phyloP scores from a whole-genome alignment of 1,140 invertebrate species.

The Drosophila jambulina region DNA sequence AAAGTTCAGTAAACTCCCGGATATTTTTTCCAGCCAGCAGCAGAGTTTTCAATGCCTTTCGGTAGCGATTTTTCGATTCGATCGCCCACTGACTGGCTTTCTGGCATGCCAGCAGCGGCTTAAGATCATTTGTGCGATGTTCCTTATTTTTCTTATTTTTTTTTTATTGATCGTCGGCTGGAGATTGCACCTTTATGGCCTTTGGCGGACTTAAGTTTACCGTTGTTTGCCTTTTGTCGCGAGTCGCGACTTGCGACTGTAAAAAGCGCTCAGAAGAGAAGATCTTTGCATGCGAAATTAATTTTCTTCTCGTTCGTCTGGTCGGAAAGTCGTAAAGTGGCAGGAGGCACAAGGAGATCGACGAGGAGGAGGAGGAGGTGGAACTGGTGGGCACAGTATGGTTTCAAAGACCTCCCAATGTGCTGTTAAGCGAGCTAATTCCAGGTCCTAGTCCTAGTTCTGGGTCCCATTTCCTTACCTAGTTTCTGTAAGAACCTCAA shows the following conservation, averaged over 20 bases:
- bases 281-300: slow-evolving; percentile 47
- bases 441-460: slow-evolving; percentile 25
- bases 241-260: slow-evolving; percentile 16
- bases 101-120: slow-evolving; percentile 18
- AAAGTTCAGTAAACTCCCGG: slow-evolving; percentile 37
- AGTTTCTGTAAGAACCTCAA: slow-evolving; percentile 13
- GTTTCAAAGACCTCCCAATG: slow-evolving; percentile 30
- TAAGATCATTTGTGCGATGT: slow-evolving; percentile 48
- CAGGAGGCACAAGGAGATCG: slow-evolving; percentile 6
- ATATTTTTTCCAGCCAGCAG: slow-evolving; percentile 9
- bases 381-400: neutral
- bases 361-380: neutral
- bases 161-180: slow-evolving; percentile 49
- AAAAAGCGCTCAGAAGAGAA: slow-evolving; percentile 31
- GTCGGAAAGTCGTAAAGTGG: slow-evolving; percentile 37
- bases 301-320: slow-evolving; percentile 18
- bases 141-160: slow-evolving; percentile 14
- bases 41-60: slow-evolving; percentile 43
- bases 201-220: slow-evolving; percentile 47
- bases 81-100: slow-evolving; percentile 48
- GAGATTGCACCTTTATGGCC: slow-evolving; percentile 49
- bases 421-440: slow-evolving; percentile 19
- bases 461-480: neutral
- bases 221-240: slow-evolving; percentile 48
- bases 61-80: slow-evolving; percentile 32